These are phyloP conservation scores for Choristoneura fumiferana DNA, from an alignment of 1,140 invertebrate genomes.

Conservation along the genomic window DNA sequence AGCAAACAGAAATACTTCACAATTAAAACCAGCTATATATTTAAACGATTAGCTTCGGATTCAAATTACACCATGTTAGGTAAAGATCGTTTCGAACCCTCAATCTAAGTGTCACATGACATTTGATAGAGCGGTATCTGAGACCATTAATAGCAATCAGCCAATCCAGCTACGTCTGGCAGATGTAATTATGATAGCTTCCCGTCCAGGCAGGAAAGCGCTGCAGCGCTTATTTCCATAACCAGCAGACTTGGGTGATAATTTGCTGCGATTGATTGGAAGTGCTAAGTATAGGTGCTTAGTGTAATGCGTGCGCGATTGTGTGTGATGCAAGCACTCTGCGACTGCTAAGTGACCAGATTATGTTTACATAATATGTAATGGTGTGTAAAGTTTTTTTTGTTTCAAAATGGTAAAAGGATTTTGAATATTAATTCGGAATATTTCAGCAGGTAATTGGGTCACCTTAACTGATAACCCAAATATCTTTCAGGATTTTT, in stretches of 20 bases:
- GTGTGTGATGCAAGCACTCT: background rate
- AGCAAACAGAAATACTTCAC: no score
- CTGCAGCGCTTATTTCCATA: background rate
- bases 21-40: no score
- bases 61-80: no score
- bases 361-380: no score
- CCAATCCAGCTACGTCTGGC: background rate
- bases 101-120: conserved; percentile 17
- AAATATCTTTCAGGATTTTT: no score
- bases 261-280: conserved; percentile 15
- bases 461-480: no score
- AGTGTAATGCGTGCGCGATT: conserved; percentile 1
- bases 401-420: no score
- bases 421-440: no score
- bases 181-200: conserved; percentile 11
- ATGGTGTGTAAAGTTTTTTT: no score
- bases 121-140: conserved; percentile 5
- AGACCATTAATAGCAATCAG: conserved; percentile 10
- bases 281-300: conserved; percentile 5
- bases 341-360: no score
- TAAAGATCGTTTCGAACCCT: background rate
- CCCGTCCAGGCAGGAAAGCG: conserved; percentile 6
- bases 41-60: no score
- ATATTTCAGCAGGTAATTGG: no score
- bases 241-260: background rate